phyloP scores from a whole-genome alignment of 2,113 vertebrate genomes.

The Phocoena phocoena region DNA sequence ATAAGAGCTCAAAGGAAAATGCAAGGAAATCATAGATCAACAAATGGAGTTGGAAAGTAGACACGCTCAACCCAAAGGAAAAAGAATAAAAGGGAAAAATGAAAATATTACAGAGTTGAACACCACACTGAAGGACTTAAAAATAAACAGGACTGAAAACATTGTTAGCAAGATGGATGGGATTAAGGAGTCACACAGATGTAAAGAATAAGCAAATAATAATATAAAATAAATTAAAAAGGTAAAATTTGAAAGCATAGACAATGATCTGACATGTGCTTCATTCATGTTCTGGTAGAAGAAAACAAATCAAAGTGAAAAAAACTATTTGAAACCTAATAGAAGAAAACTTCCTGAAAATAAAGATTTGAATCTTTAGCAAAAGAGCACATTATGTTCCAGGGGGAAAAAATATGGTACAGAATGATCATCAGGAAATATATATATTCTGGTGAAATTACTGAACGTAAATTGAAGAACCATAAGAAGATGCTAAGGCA shows the following conservation, averaged over 20 bases:
- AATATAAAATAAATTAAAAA: not conserved
- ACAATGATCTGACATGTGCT: not conserved
- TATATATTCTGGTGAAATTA: not conserved
- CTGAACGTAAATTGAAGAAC: not conserved
- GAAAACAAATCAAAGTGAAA: not conserved
- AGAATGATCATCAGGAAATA: not conserved
- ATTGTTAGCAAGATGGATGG: not conserved
- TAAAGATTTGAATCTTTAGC: not conserved
- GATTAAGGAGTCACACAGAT: not conserved
- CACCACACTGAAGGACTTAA: not conserved
- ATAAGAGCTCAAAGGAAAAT: not conserved
- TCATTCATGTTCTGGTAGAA: not conserved
- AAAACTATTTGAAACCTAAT: not conserved
- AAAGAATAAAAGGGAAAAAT: not conserved
- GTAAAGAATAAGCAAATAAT: not conserved
- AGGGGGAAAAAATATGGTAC: not conserved
- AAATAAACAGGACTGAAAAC: not conserved
- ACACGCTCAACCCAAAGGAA: not conserved
- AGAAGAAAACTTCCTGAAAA: not conserved
- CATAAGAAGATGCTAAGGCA: not conserved
- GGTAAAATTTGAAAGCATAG: not conserved
- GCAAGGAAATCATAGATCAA: not conserved
- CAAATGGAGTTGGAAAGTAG: not conserved
- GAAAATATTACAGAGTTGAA: not conserved
- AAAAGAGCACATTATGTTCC: not conserved